phyloP scores from a whole-genome alignment of 2,113 vertebrate genomes.

The Prolemur simus region DNA sequence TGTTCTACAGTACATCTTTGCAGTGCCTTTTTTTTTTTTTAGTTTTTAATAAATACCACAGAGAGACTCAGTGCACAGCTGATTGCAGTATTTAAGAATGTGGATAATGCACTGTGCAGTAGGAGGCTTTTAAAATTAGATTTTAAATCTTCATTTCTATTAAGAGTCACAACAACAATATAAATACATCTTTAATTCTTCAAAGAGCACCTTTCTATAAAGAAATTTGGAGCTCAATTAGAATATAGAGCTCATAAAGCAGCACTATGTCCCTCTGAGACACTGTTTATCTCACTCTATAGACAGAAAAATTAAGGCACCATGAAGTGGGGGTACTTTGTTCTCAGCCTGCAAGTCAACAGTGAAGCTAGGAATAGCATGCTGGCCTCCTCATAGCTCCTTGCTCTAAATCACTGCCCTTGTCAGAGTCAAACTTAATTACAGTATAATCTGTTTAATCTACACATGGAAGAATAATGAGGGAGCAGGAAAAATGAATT shows the following conservation, averaged over 20 bases:
- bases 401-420: conserved; percentile 1
- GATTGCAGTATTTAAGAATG: conserved; percentile 64
- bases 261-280: conserved; percentile 17
- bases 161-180: conserved; percentile 61
- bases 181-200: conserved; percentile 63
- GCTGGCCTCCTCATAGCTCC: neutral
- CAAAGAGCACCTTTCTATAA: conserved; percentile 44
- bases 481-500: conserved; percentile 40
- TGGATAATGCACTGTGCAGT: conserved; percentile 58
- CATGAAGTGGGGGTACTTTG: neutral
- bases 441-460: conserved; percentile 70
- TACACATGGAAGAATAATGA: conserved; percentile 45
- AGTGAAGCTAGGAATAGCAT: conserved; percentile 25
- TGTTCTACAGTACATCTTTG: neutral
- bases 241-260: conserved; percentile 38
- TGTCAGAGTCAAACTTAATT: conserved; percentile 66
- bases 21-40: neutral
- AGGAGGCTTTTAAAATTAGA: conserved; percentile 68
- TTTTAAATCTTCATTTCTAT: conserved; percentile 60
- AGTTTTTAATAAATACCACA: conserved; percentile 61
- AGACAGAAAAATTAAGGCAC: neutral
- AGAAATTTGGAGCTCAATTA: conserved; percentile 35
- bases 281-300: conserved; percentile 41
- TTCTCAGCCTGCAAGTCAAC: neutral
- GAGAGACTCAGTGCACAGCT: conserved; percentile 12